A percentile compares a stretch with the other conserved stretches of the same genome.
Evolutionary conservation across 2,113 vertebrate genomes (phyloP).

Genomic region (Paracanthobrama guichenoti): DNA sequence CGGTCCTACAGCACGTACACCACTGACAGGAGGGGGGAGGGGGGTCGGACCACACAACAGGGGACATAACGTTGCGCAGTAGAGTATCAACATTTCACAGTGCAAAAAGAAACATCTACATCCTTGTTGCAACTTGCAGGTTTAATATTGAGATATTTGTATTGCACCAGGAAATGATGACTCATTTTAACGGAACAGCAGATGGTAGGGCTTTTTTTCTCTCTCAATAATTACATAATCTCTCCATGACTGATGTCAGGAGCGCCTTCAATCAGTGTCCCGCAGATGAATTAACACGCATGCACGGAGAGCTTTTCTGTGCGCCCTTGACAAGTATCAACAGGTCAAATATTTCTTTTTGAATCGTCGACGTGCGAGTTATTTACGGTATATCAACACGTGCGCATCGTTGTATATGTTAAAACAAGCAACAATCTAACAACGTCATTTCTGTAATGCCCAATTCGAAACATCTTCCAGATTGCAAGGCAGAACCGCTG

Average conservation of each 20-base stretch:
- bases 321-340: background rate
- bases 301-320: no score
- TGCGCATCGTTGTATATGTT: background rate
- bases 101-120: background rate
- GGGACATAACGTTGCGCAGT: slow-evolving; percentile 45
- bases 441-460: background rate
- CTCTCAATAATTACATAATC: background rate
- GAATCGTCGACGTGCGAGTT: background rate
- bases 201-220: background rate
- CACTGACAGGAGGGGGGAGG: slow-evolving; percentile 45
- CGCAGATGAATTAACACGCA: background rate
- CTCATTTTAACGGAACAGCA: background rate
- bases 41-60: background rate
- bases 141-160: background rate
- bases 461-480: background rate
- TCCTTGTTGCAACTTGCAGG: background rate
- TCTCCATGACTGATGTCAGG: background rate
- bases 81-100: background rate
- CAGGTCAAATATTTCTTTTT: background rate
- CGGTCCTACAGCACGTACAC: slow-evolving; percentile 53
- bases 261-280: background rate
- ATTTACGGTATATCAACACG: background rate
- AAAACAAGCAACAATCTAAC: background rate
- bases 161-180: background rate
- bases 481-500: background rate